Percentiles rank a stretch among this genome's conserved stretches.
These are phyloP conservation scores for Aradus depressus DNA, from an alignment of 2,888 invertebrate genomes.

Conservation along the genomic window DNA sequence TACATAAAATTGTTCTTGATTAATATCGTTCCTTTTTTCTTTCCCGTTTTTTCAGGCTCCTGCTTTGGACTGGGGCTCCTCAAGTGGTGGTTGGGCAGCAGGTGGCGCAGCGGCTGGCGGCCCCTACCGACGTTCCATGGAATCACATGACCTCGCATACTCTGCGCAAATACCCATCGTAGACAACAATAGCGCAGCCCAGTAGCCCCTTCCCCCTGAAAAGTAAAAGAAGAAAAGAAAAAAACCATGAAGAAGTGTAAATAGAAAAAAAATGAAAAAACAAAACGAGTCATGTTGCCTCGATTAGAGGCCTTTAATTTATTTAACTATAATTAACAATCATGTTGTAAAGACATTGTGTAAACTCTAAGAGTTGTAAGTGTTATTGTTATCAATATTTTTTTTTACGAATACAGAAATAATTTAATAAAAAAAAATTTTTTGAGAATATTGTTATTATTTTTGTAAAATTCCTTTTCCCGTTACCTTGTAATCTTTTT, in stretches of 20 bases:
- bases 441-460: slow-evolving; percentile 1
- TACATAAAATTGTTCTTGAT: neutral
- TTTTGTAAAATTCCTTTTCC: slow-evolving; percentile 3
- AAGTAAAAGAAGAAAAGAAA: no score
- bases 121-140: slow-evolving; percentile 40
- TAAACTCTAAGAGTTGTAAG: slow-evolving; percentile 31
- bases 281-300: no score
- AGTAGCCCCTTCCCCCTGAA: slow-evolving; percentile 5
- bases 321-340: slow-evolving; percentile 1
- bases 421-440: slow-evolving; percentile 21
- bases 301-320: slow-evolving; percentile 17
- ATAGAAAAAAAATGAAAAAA: no score
- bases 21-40: neutral
- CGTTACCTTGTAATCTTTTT: neutral
- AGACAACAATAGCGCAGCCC: slow-evolving; percentile 22
- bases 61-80: slow-evolving; percentile 19
- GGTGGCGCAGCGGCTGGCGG: slow-evolving; percentile 36
- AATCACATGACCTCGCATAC: slow-evolving; percentile 60
- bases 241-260: no score
- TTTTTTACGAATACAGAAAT: slow-evolving; percentile 8
- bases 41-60: slow-evolving; percentile 19
- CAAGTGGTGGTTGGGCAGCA: slow-evolving; percentile 29
- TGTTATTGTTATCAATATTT: slow-evolving; percentile 22
- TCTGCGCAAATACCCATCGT: slow-evolving; percentile 43
- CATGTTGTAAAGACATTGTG: slow-evolving; percentile 18